phyloP scores from a whole-genome alignment of 1,140 invertebrate species.

The Plodia interpunctella region DNA sequence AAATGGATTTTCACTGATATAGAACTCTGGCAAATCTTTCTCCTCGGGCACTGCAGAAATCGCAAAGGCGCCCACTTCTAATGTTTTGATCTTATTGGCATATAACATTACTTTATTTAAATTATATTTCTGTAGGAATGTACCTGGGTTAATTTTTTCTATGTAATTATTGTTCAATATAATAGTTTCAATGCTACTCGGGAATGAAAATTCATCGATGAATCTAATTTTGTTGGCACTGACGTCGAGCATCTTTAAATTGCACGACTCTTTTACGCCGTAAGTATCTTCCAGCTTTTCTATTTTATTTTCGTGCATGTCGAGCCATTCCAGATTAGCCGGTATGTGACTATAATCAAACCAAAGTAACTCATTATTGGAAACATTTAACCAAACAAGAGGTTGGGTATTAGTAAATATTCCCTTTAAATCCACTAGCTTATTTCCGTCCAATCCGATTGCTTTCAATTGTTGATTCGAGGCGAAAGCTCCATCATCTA shows the following conservation, averaged over 20 bases:
- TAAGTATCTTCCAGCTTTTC: conserved; percentile 85
- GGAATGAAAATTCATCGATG: conserved; percentile 83
- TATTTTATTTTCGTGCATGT: conserved; percentile 84
- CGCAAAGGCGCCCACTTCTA: conserved; percentile 85
- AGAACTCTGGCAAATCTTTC: conserved; percentile 85
- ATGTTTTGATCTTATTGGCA: conserved; percentile 84
- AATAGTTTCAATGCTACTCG: conserved; percentile 85
- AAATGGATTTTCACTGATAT: conserved; percentile 88
- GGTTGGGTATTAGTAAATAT: conserved; percentile 82
- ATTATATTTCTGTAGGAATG: conserved; percentile 84
- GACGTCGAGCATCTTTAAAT: conserved; percentile 87
- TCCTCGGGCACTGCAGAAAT: conserved; percentile 81
- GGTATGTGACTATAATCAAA: conserved; percentile 85
- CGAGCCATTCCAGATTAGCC: conserved; percentile 83
- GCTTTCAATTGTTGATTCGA: conserved; percentile 82
- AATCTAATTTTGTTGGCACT: conserved; percentile 85
- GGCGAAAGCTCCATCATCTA: conserved; percentile 83
- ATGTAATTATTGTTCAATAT: conserved; percentile 88
- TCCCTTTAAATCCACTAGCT: conserved; percentile 82
- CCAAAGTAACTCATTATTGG: conserved; percentile 82
- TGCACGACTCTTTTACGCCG: conserved; percentile 83
- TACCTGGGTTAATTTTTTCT: conserved; percentile 82
- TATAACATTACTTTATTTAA: conserved; percentile 87
- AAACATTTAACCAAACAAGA: conserved; percentile 85
- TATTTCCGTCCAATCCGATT: conserved; percentile 83